Conservation (phyloP, 2,888 invertebrate species). For the Cecidostiba fungosa region DNA sequence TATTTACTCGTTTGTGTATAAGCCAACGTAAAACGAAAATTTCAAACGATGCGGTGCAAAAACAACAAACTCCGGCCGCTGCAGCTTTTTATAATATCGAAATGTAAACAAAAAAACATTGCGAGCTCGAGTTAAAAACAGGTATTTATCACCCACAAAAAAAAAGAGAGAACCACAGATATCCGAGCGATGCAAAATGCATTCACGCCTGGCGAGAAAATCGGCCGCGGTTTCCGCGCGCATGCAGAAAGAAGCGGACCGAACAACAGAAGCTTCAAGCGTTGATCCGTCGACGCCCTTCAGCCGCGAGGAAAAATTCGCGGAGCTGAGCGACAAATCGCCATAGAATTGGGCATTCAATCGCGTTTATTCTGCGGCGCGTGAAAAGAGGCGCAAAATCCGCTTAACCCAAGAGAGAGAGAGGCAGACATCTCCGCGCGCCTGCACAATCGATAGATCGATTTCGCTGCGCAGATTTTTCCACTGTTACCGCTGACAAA, state of each 20-base stretch:
- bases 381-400: constrained; percentile 53
- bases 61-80: not conserved
- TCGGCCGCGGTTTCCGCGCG: not conserved
- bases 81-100: not conserved
- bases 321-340: constrained; percentile 39
- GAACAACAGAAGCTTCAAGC: not conserved
- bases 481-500: constrained; percentile 40
- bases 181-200: not conserved
- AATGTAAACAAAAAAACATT: not conserved
- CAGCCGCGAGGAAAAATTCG: constrained; percentile 24
- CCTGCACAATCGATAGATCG: constrained; percentile 7
- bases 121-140: not conserved
- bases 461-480: not conserved
- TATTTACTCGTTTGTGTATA: no score
- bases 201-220: not conserved
- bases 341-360: constrained; percentile 14
- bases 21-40: no score
- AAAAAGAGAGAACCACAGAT: not conserved
- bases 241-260: not conserved
- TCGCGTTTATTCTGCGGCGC: constrained; percentile 27
- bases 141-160: not conserved
- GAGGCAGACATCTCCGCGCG: not conserved
- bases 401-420: constrained; percentile 40
- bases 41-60: no score
- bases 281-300: not conserved